A percentile compares a stretch with the other conserved stretches of the same genome.
Evolutionary conservation across 2,797 vertebrate species (phyloP).

Genomic region (Anguilla pacifica): DNA sequence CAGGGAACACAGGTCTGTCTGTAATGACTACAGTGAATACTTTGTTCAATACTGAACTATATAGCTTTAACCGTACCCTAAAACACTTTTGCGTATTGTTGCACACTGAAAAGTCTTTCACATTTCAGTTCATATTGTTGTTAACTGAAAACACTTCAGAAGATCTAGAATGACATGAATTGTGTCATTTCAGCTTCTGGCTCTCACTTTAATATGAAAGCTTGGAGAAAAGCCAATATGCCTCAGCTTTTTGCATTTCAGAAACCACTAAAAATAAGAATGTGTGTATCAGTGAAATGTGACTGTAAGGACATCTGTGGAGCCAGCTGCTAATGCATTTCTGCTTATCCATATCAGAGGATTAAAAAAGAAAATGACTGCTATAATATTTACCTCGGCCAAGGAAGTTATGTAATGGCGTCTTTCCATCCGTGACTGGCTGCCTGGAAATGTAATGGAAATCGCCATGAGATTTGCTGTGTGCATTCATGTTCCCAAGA

Average conservation of each 20-base stretch:
- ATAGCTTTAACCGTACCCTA: neutral
- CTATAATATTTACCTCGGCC: neutral
- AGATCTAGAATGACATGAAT: neutral
- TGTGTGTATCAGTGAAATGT: neutral
- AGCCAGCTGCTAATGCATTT: neutral
- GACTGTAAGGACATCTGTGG: neutral
- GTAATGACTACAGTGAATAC: slow-evolving; percentile 5
- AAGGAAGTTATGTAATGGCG: too few relatives aligned
- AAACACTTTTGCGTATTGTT: slow-evolving; percentile 3
- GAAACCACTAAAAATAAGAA: neutral
- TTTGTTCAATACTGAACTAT: neutral
- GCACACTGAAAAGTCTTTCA: neutral
- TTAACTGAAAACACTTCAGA: neutral
- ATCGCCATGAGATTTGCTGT: neutral
- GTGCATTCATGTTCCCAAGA: neutral
- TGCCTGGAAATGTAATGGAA: neutral
- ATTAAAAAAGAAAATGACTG: neutral
- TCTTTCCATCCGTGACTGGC: too few relatives aligned
- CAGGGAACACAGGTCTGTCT: neutral
- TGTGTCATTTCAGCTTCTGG: neutral
- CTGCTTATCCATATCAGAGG: neutral
- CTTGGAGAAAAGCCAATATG: neutral
- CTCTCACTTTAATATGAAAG: neutral
- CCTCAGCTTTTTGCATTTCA: neutral
- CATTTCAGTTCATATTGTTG: neutral